phyloP scores from a whole-genome alignment of 1,140 invertebrate genomes.

The Philopotamus ludificatus region DNA sequence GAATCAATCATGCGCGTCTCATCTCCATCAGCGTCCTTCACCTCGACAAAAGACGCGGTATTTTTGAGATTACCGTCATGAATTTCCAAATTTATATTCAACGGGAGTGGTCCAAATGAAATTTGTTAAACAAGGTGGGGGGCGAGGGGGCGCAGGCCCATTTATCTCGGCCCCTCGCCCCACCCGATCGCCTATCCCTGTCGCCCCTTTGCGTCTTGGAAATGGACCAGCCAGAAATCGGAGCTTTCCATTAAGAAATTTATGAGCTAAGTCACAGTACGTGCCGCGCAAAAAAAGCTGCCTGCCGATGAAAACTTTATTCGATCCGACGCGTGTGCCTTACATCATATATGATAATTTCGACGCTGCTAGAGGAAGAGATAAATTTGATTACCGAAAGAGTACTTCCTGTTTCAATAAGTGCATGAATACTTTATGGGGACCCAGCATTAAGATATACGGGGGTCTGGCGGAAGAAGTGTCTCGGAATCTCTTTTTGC shows the following conservation, averaged over 20 bases:
- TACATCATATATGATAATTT: too few relatives aligned
- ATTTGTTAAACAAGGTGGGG: conserved; percentile 30
- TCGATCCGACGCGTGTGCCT: too few relatives aligned
- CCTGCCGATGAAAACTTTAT: too few relatives aligned
- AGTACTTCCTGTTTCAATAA: too few relatives aligned
- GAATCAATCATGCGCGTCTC: not conserved
- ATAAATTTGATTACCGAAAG: too few relatives aligned
- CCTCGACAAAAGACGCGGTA: not conserved
- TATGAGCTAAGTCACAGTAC: conserved; percentile 21
- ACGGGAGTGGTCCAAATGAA: conserved; percentile 17
- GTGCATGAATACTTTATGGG: too few relatives aligned
- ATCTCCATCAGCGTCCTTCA: not conserved
- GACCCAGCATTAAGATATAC: too few relatives aligned
- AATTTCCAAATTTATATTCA: conserved; percentile 26
- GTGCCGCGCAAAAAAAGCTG: conserved; percentile 19
- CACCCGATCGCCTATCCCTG: not conserved
- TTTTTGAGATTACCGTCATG: conserved; percentile 2
- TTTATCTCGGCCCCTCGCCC: not conserved
- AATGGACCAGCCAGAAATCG: conserved; percentile 16
- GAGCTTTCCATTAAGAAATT: conserved; percentile 29
- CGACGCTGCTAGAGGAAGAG: too few relatives aligned
- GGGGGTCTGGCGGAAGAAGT: too few relatives aligned
- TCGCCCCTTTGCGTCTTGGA: conserved; percentile 10
- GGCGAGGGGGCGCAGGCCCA: not conserved
- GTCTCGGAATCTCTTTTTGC: too few relatives aligned